phyloP scores from a whole-genome alignment of 2,797 vertebrate genomes.

The Anisognathus igniventris region DNA sequence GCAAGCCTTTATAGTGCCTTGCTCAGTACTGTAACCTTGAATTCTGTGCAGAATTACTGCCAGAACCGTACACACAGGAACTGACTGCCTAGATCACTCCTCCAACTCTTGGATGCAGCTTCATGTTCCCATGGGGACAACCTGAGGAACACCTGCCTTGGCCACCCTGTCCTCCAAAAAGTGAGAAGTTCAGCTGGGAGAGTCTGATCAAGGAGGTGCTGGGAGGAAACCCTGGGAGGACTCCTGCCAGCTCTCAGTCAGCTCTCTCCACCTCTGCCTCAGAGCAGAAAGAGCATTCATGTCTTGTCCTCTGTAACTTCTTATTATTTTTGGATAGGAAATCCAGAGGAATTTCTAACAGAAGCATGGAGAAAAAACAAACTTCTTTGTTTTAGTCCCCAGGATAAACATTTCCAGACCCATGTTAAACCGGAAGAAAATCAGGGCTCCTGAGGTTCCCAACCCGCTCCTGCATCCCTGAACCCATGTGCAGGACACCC shows the following conservation, averaged over 20 bases:
- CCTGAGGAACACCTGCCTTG: not conserved
- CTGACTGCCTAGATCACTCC: not conserved
- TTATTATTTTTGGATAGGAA: constrained; percentile 24
- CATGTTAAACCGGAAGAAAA: not conserved
- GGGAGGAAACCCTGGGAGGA: not conserved
- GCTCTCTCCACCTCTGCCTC: not conserved
- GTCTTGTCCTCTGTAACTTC: not conserved
- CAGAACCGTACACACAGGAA: accelerated
- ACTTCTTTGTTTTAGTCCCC: not conserved
- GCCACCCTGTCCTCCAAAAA: not conserved
- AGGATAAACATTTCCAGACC: not conserved
- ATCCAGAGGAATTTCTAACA: constrained; percentile 28
- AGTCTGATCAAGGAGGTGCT: not conserved
- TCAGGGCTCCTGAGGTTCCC: not conserved
- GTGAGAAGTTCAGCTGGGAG: not conserved
- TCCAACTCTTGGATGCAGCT: not conserved
- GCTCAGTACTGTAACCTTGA: not conserved
- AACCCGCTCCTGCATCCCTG: accelerated
- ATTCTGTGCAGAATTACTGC: not conserved
- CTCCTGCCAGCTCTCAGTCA: accelerated
- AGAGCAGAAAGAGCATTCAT: not conserved
- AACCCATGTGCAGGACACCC: not conserved
- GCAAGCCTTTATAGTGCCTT: not conserved
- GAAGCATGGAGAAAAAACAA: not conserved
- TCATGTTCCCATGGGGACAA: not conserved